Base-by-base conservation (phyloP, 2,797 vertebrate genomes). In the Rhyacichthys aspro region DNA sequence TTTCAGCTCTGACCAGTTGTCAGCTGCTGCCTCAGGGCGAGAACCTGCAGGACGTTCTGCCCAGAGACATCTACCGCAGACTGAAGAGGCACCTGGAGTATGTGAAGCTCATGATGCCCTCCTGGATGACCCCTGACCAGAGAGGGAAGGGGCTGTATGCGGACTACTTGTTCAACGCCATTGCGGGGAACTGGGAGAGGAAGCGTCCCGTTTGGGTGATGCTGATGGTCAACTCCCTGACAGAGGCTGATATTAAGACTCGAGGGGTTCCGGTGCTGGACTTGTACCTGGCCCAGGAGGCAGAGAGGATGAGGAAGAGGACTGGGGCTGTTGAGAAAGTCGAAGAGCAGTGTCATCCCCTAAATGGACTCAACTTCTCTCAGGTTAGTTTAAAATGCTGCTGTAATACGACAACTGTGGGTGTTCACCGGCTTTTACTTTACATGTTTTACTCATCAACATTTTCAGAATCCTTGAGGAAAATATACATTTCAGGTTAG, bases 141-240 rank as follows among this genome's bases (percentile, higher is more conserved):
- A 84, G 85, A 7, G 94, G 94, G 11, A 95, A 94, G 70, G 95
- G 95, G 6, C 90, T 96, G 8, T 96, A 95, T 0, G 95, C 94
- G 0, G 95, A 96, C 81, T 95, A 95, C 79, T 94, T 96, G 63
- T 96, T 96, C 79, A 96, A 94, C 0, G 95, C 95, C 68, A 96
- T 96, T 2, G 94, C 93, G 0, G 95, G 95, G 11, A 96, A 96
- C 89, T 96, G 95, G 95, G 95, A 96, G 78, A 79, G 91, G 68
- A 96, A 95, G 82, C 92, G 93, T 15, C 95, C 95, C 0, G 90
- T 96, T 11, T 96, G 95, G 96, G 94, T 95, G 72, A 96, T 96
- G 95, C 85, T 97, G 67, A 96, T 95, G 94, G 94, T 96, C 76
- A 96, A 95, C 78, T 96, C 94, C 0, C 74, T 96, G 74, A 97